Evolutionary conservation across 2,113 vertebrate species (phyloP), one percentile per base, ranked within the genome.

Genomic region (Alces alces): DNA sequence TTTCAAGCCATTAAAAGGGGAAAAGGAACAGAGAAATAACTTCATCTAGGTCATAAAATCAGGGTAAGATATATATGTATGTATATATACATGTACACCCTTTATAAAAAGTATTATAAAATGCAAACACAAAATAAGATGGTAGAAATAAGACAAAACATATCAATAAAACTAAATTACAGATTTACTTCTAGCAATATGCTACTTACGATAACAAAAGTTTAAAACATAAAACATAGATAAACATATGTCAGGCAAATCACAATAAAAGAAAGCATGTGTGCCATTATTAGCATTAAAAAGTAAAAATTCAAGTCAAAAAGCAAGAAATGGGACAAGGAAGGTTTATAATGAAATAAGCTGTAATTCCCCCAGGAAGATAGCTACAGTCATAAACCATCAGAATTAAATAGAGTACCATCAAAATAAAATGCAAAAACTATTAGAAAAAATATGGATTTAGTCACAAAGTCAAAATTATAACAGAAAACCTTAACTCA

Each of bases 391-490:
- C 61, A 94, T 78, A 57, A 94, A 84, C 52, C 64, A 52, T 78
- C 76, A 91, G 57, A 23, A 79, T 25, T 64, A 83, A 58, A 91
- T 5, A 91, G 28, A 84, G 52, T 43, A 88, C 23, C 23, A 88
- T 84, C 73, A 94, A 96, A 96, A 86, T 52, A 76, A 13, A 86
- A 86, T 52, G 47, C 28, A 84, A 97, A 96, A 79, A 21, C 57
- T 79, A 30, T 52, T 58, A 88, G 86, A 28, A 93, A 87, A 94
- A 88, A 83, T 19, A 28, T 66, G 47, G 21, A 88, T 84, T 93
- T 89, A 66, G 91, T 30, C 58, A 66, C 57, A 78, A 96, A 92
- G 16, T 66, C 61, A 87, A 82, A 83, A 76, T 47, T 95, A 50
- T 50, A 95, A 86, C 43, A 83, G 12, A 78, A 57, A 93, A 64